phyloP scores from a whole-genome alignment of 1,140 invertebrate species.

The Drosophila elegans region DNA sequence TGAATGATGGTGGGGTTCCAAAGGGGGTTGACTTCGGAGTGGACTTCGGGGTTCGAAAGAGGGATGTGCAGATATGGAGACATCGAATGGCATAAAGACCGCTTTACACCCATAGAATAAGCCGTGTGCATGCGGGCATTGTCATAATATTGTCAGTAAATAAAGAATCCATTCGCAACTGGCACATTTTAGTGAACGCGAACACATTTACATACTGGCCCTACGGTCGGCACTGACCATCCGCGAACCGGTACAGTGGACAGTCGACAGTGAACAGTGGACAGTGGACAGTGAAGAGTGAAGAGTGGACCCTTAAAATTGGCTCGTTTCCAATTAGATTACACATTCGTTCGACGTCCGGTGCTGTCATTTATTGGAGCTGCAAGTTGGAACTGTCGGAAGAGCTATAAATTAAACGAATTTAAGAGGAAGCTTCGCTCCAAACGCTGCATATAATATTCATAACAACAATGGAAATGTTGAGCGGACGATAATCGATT shows the following conservation, averaged over 20 bases:
- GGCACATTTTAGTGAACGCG: background rate
- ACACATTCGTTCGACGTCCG: constrained; percentile 61
- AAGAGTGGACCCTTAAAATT: constrained; percentile 22
- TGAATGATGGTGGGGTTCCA: constrained; percentile 30
- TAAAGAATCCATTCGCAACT: constrained; percentile 38
- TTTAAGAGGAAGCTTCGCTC: constrained; percentile 63
- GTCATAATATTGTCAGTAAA: constrained; percentile 53
- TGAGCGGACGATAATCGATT: constrained; percentile 82
- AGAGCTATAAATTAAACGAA: constrained; percentile 83
- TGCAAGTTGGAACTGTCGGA: constrained; percentile 57
- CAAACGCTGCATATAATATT: constrained; percentile 73
- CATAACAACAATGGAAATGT: constrained; percentile 83
- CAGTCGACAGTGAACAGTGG: too few species aligned
- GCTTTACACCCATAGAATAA: constrained; percentile 18
- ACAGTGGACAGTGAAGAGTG: too few species aligned
- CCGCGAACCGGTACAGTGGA: constrained; percentile 1
- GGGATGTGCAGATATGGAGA: constrained; percentile 5
- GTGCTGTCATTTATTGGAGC: constrained; percentile 50
- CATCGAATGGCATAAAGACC: constrained; percentile 30
- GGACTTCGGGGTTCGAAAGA: too few species aligned
- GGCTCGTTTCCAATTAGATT: constrained; percentile 50
- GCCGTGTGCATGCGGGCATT: constrained; percentile 27
- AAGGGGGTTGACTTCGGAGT: background rate
- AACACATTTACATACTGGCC: constrained; percentile 32
- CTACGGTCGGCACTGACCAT: constrained; percentile 8